These are phyloP conservation scores for Tuta absoluta DNA, from an alignment of 2,888 invertebrate genomes.

Conservation along the genomic window DNA sequence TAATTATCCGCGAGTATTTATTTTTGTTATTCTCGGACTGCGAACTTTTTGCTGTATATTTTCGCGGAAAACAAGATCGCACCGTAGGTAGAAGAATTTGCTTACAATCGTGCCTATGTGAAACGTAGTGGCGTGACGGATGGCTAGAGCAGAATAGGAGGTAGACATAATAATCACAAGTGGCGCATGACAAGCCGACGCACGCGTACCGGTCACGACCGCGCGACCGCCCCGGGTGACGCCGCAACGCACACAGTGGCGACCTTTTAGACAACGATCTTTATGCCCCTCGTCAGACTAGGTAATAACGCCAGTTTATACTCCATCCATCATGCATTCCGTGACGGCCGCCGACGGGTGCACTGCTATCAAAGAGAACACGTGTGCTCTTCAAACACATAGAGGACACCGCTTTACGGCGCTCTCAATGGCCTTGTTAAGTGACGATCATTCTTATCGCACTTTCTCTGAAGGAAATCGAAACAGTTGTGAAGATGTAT, in stretches of 20 bases:
- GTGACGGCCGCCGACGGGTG: slow-evolving; percentile 57
- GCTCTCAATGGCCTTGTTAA: slow-evolving; percentile 52
- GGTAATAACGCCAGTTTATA: slow-evolving; percentile 60
- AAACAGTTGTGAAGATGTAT: slow-evolving; percentile 32
- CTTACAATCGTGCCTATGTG: slow-evolving; percentile 29
- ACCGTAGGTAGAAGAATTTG: neutral
- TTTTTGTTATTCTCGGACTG: slow-evolving; percentile 25
- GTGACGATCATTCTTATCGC: slow-evolving; percentile 44
- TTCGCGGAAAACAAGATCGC: neutral
- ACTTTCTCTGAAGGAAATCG: slow-evolving; percentile 36
- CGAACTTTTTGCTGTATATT: slow-evolving; percentile 1
- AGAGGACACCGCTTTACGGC: slow-evolving; percentile 59
- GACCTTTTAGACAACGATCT: slow-evolving; percentile 58
- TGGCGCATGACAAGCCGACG: slow-evolving; percentile 71
- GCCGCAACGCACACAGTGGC: slow-evolving; percentile 42
- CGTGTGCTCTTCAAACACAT: slow-evolving; percentile 55
- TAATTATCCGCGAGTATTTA: slow-evolving; percentile 32
- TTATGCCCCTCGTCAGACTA: slow-evolving; percentile 55
- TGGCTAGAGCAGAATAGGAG: slow-evolving; percentile 42
- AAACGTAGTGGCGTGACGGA: slow-evolving; percentile 54
- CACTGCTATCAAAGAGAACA: slow-evolving; percentile 54
- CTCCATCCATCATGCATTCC: slow-evolving; percentile 59
- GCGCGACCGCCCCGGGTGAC: slow-evolving; percentile 54
- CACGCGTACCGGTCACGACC: slow-evolving; percentile 74
- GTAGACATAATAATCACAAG: slow-evolving; percentile 73